Base-by-base conservation (phyloP, 2,888 invertebrate genomes). In the Drosophila anomelani region DNA sequence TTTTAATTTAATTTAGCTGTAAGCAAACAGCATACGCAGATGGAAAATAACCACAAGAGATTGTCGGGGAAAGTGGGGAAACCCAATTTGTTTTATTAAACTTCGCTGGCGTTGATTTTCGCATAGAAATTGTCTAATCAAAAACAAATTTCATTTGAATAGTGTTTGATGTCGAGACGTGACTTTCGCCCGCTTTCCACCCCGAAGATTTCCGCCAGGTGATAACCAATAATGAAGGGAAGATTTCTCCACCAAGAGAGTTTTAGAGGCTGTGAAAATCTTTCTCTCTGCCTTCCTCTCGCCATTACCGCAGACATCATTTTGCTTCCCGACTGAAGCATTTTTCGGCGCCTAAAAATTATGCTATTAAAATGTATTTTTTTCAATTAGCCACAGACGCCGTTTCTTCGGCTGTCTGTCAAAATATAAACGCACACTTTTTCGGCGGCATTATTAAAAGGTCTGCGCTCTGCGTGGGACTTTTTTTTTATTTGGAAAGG, bases 51-150 rank as follows among this genome's bases (percentile, higher is more conserved):
- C 15, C 47, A 8, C 12, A 8, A 53, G 66, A n/a, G n/a, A 39
- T 6, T 32, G 10, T 26, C 13, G 36, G 39, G 12, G n/a, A 4
- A 46, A 26, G 47, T 23, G 55, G 12, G 67, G 56, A 74, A 72
- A 76, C 62, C 59, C 82, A 81, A 82, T 82, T 82, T 80, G 57
- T 71, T 80, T 79, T 79, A 82, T 79, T 77, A 79, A 81, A 81
- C 67, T 73, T 63, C 54, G 26, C 4, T 54, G 71, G 63, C 73
- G 66, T 64, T 77, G 79, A 79, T 76, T 80, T 79, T 51, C 59
- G 81, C 80, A 81, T 81, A 78, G 77, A 82, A 81, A 81, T 81
- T 82, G 83, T 80, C 82, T 82, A 80, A 81, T 81, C 81, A 82
- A 76, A 77, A 75, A 53, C 76, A 62, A 82, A 81, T 81, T 82